These are phyloP conservation scores for Netelia virgata DNA, from an alignment of 2,888 invertebrate species.

Conservation along the genomic window DNA sequence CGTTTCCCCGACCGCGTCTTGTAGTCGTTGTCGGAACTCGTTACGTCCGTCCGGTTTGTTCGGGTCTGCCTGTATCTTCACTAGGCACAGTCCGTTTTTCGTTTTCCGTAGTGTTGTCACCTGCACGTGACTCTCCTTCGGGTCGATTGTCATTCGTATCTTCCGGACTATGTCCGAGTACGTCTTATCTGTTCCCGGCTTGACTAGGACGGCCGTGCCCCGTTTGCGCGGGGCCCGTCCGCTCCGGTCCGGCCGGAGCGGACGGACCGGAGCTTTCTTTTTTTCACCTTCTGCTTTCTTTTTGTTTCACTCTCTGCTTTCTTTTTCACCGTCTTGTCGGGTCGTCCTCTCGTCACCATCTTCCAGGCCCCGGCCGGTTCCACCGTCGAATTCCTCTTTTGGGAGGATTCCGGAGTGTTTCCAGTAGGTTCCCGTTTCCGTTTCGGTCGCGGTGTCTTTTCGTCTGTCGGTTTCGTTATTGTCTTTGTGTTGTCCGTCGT, in stretches of 20 bases:
- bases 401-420: conserved; percentile 52
- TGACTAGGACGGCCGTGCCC: conserved; percentile 47
- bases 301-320: not conserved
- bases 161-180: too few species aligned
- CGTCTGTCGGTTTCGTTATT: conserved; percentile 1
- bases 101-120: conserved; percentile 38
- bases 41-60: conserved; percentile 36
- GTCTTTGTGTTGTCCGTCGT: too few species aligned
- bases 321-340: not conserved
- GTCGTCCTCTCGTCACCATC: conserved; percentile 17
- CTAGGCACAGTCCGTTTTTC: conserved; percentile 57
- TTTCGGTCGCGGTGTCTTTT: conserved; percentile 9
- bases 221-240: conserved; percentile 3
- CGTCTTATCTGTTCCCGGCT: conserved; percentile 41
- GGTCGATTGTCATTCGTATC: too few species aligned
- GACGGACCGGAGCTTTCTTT: too few species aligned
- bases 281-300: conserved; percentile 28
- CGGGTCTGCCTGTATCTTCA: conserved; percentile 37
- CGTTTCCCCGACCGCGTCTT: conserved; percentile 50
- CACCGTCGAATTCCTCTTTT: conserved; percentile 41
- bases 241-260: conserved; percentile 22
- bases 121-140: conserved; percentile 37
- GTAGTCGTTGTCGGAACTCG: conserved; percentile 23
- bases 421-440: conserved; percentile 22
- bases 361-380: conserved; percentile 36